Conservation (phyloP, 2,888 invertebrate genomes). For the Myopa tessellatipennis region DNA sequence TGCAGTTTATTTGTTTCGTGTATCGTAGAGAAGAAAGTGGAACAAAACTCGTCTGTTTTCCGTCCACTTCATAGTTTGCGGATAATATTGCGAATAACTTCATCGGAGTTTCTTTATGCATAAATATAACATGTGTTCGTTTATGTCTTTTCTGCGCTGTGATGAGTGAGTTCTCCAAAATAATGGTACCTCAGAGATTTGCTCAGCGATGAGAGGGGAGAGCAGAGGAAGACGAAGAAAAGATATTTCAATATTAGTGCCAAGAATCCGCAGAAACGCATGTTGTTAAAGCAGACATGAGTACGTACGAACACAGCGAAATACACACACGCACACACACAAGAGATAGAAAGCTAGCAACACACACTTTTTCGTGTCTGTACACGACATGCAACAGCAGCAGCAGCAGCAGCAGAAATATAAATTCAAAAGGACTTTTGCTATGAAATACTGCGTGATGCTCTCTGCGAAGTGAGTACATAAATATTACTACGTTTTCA, state of each 20-base stretch:
- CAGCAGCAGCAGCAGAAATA: conserved; percentile 6
- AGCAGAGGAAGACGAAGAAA: background rate
- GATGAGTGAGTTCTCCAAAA: conserved; percentile 13
- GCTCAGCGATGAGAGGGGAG: background rate
- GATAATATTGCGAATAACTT: background rate
- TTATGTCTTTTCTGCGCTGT: background rate
- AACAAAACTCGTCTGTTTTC: no score
- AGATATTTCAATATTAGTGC: conserved; percentile 34
- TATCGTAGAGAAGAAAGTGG: no score
- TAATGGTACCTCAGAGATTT: conserved; percentile 23
- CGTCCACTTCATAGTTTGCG: no score
- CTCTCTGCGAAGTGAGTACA: conserved; percentile 29
- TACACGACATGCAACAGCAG: background rate
- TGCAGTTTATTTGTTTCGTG: no score
- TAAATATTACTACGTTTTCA: conserved; percentile 14
- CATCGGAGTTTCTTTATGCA: background rate
- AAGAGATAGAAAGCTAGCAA: background rate
- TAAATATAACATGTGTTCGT: background rate
- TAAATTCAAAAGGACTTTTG: conserved; percentile 29
- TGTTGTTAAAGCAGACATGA: no score
- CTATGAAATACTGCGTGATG: conserved; percentile 28
- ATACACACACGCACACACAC: conserved; percentile 11
- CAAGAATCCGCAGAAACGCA: background rate
- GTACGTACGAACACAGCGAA: background rate
- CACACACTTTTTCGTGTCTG: background rate